Evolutionary conservation across 2,797 vertebrate genomes (phyloP), one percentile per base, ranked within the genome.

Genomic region (Apodemus agrarius): DNA sequence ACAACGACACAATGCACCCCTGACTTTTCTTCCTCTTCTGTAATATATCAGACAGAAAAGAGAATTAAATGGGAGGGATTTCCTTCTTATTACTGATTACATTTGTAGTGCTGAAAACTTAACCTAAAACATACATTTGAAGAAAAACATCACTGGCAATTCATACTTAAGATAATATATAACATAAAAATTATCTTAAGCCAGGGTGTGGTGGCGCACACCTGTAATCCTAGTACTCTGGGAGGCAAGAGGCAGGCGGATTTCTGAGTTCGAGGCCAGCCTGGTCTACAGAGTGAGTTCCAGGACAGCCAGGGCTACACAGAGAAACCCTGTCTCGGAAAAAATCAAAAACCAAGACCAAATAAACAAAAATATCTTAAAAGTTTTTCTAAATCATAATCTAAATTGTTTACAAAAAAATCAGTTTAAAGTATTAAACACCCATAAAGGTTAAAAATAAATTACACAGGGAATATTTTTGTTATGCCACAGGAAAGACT

Each of bases 401-500:
- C 6, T 78, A 74, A 2, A 74, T 90, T 26, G 21, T 85, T 80
- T 89, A 80, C 4, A 84, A 40, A 89, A 34, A 90, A 85, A 88
- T 40, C 52, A 2, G 69, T 61, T 80, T 96, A 91, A 92, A 91
- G 43, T 31, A 63, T 63, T 87, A 90, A 93, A 85, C 61, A 11
- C 4, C 40, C 13, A 61, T 8, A 94, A 63, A 21, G 16, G 67
- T 88, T 89, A 94, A 90, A 89, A 90, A 90, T 76, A 79, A 90
- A 87, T 49, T 61, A 87, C 26, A 86, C 43, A 69, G 67, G 1
- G 87, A 86, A 34, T 89, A 94, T 65, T 97, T 96, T 93, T 93
- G 84, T 82, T 40, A 43, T 19, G 84, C 57, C 88, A 95, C 57
- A 91, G 29, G 59, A 94, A 91, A 93, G 7, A n/a, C 34, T 82